A percentile compares a stretch with the other conserved stretches of the same genome.
phyloP scores from a whole-genome alignment of 2,797 vertebrate species.

The Gouania willdenowi region DNA sequence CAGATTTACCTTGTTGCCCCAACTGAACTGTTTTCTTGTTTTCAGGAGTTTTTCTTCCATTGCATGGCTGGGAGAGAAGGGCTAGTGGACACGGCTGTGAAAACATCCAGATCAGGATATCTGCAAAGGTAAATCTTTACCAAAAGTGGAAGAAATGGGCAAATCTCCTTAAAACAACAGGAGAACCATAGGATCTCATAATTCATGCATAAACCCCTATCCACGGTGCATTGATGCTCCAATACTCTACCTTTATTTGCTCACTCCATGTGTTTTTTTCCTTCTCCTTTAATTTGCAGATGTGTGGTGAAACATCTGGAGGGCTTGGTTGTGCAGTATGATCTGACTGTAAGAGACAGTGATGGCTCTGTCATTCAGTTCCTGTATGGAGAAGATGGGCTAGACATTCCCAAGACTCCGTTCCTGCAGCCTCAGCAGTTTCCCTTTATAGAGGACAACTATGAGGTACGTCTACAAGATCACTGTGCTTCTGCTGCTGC shows the following conservation, averaged over 20 bases:
- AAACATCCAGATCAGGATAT: conserved; percentile 96
- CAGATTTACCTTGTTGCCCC: no score
- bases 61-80: conserved; percentile 99
- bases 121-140: conserved; percentile 83
- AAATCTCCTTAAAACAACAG: no score
- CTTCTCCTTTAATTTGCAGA: conserved; percentile 65
- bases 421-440: conserved; percentile 90
- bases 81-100: conserved; percentile 95
- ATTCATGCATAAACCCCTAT: no score
- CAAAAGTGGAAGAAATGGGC: no score
- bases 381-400: conserved; percentile 93
- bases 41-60: conserved; percentile 96
- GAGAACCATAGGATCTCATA: no score
- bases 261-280: no score
- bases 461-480: conserved; percentile 73
- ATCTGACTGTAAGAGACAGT: conserved; percentile 92
- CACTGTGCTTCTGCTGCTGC: no score
- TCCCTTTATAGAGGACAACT: conserved; percentile 91
- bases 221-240: no score
- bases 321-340: conserved; percentile 94
- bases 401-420: conserved; percentile 93
- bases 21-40: background rate
- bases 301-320: conserved; percentile 97
- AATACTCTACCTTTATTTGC: no score
- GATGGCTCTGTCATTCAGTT: conserved; percentile 96